Percentiles rank a stretch among this genome's conserved stretches.
Evolutionary conservation across 2,797 vertebrate species (phyloP).

Genomic region (Ctenosaura bakeri): DNA sequence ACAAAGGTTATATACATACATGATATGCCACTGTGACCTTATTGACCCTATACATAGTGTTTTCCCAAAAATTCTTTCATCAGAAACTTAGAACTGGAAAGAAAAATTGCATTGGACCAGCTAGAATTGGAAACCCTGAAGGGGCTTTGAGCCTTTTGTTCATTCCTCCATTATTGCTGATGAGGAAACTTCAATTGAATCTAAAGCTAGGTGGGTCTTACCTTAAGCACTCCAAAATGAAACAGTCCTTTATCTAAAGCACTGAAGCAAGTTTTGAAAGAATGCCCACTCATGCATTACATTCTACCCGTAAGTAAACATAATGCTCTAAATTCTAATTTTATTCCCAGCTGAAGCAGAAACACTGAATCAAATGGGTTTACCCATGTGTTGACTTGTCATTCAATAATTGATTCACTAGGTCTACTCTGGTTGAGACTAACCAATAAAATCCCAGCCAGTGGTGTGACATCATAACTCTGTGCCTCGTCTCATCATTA

Average conservation of each 20-base stretch:
- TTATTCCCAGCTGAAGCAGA: too few species aligned
- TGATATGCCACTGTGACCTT: constrained; percentile 3
- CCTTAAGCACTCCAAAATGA: not conserved
- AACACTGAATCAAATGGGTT: too few species aligned
- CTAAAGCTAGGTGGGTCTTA: not conserved
- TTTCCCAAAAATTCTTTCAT: not conserved
- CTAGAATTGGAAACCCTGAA: constrained; percentile 1
- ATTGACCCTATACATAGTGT: not conserved
- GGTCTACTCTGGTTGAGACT: not conserved
- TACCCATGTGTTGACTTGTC: too few species aligned
- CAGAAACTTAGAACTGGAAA: not conserved
- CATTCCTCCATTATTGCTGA: not conserved
- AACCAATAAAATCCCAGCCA: too few species aligned
- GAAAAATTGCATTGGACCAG: not conserved
- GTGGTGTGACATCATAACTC: not conserved
- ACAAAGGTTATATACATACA: not conserved
- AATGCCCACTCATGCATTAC: not conserved
- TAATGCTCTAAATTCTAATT: too few species aligned
- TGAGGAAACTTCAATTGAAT: not conserved
- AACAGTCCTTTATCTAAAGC: not conserved
- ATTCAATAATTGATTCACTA: too few species aligned
- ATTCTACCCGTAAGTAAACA: not conserved
- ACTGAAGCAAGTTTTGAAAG: not conserved
- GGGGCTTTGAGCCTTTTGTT: not conserved
- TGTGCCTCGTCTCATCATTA: not conserved